Conservation (phyloP, 2,797 vertebrate genomes). For the Scarus forsteni region DNA sequence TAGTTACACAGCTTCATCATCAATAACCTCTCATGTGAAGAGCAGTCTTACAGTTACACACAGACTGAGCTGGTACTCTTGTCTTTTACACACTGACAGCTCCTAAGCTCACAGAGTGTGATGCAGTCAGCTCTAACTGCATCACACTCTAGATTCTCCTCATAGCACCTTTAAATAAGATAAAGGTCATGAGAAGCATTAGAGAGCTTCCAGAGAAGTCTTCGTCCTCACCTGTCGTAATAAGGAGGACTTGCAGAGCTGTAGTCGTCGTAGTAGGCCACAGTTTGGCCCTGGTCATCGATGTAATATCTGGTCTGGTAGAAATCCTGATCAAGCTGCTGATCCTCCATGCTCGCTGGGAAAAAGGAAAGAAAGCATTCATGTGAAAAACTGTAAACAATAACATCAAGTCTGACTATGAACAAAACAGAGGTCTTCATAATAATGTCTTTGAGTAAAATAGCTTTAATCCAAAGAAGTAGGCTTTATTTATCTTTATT, state of each 20-base stretch:
- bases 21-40: too few relatives aligned
- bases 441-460: neutral
- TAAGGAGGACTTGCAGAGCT: constrained; percentile 1
- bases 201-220: neutral
- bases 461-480: too few relatives aligned
- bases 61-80: too few relatives aligned
- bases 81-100: too few relatives aligned
- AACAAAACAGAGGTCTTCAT: neutral
- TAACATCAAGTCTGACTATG: neutral
- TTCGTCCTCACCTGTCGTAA: constrained; percentile 25
- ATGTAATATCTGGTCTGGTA: constrained; percentile 89
- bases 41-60: too few relatives aligned
- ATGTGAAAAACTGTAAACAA: neutral
- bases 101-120: too few relatives aligned
- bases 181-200: neutral
- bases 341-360: constrained; percentile 84
- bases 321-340: constrained; percentile 87
- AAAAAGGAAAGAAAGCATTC: neutral
- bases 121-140: too few relatives aligned
- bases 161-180: neutral
- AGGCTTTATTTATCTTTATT: too few relatives aligned
- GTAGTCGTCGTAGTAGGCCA: constrained; percentile 34
- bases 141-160: too few relatives aligned
- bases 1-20: too few relatives aligned
- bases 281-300: constrained; percentile 80